A percentile compares a stretch with the other conserved stretches of the same genome.
Evolutionary conservation across 2,888 invertebrate species (phyloP).

Genomic region (Nebria brevicollis): DNA sequence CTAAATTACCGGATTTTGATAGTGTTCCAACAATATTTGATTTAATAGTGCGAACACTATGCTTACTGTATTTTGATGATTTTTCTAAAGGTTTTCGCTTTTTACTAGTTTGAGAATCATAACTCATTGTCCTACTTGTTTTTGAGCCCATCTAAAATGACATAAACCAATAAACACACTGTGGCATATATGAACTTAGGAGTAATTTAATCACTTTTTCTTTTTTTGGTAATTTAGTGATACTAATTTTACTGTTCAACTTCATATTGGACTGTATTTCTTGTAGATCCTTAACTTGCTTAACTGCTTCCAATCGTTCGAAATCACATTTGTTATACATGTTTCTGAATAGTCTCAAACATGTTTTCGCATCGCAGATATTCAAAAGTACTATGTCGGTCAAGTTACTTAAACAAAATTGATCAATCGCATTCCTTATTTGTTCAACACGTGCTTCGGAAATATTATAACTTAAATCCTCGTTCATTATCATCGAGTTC

Average conservation of each 20-base stretch:
- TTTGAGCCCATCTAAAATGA: conserved; percentile 9
- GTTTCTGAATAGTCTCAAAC: conserved; percentile 59
- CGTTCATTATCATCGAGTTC: conserved; percentile 58
- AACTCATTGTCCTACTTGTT: conserved; percentile 21
- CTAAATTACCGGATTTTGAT: conserved; percentile 28
- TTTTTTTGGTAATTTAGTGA: conserved; percentile 13
- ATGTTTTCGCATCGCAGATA: conserved; percentile 58
- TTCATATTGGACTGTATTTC: background rate
- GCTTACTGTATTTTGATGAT: conserved; percentile 35
- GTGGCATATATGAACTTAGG: background rate
- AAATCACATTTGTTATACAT: conserved; percentile 54
- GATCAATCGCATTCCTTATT: conserved; percentile 57
- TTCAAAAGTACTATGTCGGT: conserved; percentile 59
- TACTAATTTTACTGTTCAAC: conserved; percentile 16
- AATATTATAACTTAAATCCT: conserved; percentile 57
- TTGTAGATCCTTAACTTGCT: conserved; percentile 25
- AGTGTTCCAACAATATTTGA: conserved; percentile 24
- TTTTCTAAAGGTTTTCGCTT: conserved; percentile 35
- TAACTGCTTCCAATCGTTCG: conserved; percentile 49
- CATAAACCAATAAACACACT: background rate
- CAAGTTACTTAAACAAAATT: conserved; percentile 58
- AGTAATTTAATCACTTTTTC: conserved; percentile 21
- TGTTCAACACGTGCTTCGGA: conserved; percentile 58
- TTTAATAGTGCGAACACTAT: conserved; percentile 37
- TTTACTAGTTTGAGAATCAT: conserved; percentile 8